Conservation (phyloP, 2,113 vertebrate genomes). For the Larimichthys crocea region DNA sequence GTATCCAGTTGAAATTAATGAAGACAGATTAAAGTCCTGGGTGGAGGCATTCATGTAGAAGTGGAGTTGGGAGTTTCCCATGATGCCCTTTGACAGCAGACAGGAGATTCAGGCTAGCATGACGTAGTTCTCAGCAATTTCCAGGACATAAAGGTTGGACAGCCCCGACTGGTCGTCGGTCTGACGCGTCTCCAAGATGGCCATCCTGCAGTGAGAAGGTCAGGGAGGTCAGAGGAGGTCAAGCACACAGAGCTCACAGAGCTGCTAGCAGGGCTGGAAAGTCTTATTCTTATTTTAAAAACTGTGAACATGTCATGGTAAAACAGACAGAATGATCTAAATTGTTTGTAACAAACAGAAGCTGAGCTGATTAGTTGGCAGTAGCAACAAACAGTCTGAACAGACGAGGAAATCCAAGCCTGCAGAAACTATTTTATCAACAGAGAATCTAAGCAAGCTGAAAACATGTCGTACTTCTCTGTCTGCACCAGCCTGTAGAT, state of each 20-base stretch:
- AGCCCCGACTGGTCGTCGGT: slow-evolving; percentile 82
- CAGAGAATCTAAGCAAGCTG: not conserved
- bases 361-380: no score
- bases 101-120: slow-evolving; percentile 68
- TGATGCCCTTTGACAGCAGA: not conserved
- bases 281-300: no score
- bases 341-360: no score
- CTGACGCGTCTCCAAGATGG: slow-evolving; percentile 87
- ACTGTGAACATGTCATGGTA: not conserved
- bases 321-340: no score
- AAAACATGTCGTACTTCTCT: slow-evolving; percentile 79
- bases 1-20: not conserved
- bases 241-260: not conserved
- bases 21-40: slow-evolving; percentile 9
- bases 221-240: not conserved
- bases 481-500: slow-evolving; percentile 85
- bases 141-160: slow-evolving; percentile 90
- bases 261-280: no score
- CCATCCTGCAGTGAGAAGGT: slow-evolving; percentile 77
- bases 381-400: no score
- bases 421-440: no score
- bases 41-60: slow-evolving; percentile 4
- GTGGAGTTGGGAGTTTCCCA: slow-evolving; percentile 2
- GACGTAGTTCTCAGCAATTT: slow-evolving; percentile 79
- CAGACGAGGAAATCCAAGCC: no score